Base-by-base conservation (phyloP, 2,113 vertebrate species). In the Seriola rivoliana region DNA sequence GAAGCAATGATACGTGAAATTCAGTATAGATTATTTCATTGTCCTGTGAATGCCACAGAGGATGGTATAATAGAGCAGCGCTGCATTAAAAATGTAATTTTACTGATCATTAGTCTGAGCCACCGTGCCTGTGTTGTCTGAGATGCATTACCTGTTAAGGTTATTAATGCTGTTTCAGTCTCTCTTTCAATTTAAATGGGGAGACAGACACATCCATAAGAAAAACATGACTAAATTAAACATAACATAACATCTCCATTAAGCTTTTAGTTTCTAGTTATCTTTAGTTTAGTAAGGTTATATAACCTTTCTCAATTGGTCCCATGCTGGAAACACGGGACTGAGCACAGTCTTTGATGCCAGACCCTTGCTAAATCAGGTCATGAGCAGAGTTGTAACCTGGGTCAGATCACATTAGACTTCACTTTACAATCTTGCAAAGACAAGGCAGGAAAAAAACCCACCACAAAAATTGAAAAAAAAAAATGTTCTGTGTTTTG, bases 1-100 rank as follows among this genome's bases (percentile, higher is more conserved):
- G 40, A 75, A 46, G 71, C 71, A 80, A 40, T 75, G 58, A 73
- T 52, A 34, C 8, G 1, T 58, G 52, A 80, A 71, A 75, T 75
- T 19, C 10, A 4, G 0, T 52, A 66, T 60, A 36, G 54, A 85
- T 75, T 57, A 75, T 85, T 66, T 65, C 21, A 70, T 65, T 9
- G 23, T 55, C 57, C 55, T 40, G 21, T 68, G 42, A 73, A 36
- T 25, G 63, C 23, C 42, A 38, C 54, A 55, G 36, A 58, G 63
- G 40, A 64, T 25, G 25, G 14, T 62, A 17, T 17, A 62, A 59
- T 40, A 50, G 4, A 34, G 69, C 23, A 16, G 2, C 8, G 42
- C 19, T 50, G 34, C 23, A 76, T 29, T 34, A 59, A 74, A 70
- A 82, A 60, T 54, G 2, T 60, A 50, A 65, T 81, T 77, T 78